A percentile compares a stretch with the other conserved stretches of the same genome.
Evolutionary conservation across 1,140 invertebrate species (phyloP).

Genomic region (Cephus cinctus): DNA sequence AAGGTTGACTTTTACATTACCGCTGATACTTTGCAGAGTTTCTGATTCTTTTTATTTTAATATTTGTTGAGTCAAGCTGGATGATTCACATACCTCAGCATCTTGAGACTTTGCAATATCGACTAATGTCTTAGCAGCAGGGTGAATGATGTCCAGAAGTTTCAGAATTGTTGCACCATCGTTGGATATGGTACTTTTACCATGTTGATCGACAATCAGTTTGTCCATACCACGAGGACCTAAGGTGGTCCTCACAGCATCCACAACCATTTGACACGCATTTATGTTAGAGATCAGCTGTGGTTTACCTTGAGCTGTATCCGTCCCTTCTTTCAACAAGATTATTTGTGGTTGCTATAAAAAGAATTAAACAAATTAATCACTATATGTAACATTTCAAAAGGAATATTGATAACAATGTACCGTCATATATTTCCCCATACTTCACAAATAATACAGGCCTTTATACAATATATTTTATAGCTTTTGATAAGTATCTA

Average conservation of each 20-base stretch:
- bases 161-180: constrained; percentile 99
- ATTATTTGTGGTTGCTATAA: constrained; percentile 96
- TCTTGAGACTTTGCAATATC: constrained; percentile 99
- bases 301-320: constrained; percentile 91
- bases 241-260: constrained; percentile 94
- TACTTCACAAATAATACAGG: constrained; percentile 1
- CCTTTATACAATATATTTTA: neutral
- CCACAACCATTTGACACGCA: constrained; percentile 96
- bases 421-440: constrained; percentile 31
- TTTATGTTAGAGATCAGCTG: constrained; percentile 99
- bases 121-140: constrained; percentile 95
- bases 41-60: constrained; percentile 10
- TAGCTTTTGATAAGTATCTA: constrained; percentile 3
- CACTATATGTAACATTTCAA: neutral
- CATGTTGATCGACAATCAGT: constrained; percentile 86
- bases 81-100: constrained; percentile 77
- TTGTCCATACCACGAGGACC: constrained; percentile 99
- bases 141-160: constrained; percentile 94
- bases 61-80: constrained; percentile 3
- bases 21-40: constrained; percentile 10
- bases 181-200: constrained; percentile 96
- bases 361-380: constrained; percentile 19
- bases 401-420: constrained; percentile 4
- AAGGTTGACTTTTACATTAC: constrained; percentile 5
- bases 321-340: constrained; percentile 96